Evolutionary conservation across 1,140 invertebrate species (phyloP), one percentile per base, ranked within the genome.

Genomic region (Geopemphigus sp.): DNA sequence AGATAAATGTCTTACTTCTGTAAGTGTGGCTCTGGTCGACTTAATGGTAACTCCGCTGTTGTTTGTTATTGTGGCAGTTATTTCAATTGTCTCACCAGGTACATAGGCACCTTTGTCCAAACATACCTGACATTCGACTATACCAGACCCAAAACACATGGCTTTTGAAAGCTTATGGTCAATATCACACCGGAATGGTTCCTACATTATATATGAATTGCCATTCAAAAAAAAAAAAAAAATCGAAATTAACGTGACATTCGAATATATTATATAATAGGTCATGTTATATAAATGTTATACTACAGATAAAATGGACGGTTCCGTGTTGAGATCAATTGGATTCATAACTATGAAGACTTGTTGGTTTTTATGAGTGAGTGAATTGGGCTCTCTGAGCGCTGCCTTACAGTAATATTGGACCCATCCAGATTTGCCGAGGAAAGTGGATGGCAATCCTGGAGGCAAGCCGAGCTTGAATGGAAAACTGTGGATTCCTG

Each of bases 311-410:
- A 97, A 86, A 82, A 95, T 91, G 3, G 93, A 90, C 47, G 94
- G 94, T 84, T 97, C 95, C 83, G 95, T 86, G 86, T 97, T 97
- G 81, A 98, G 87, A 87, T 98, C 95, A 80, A 97, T 96, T 1
- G 95, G 95, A 86, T 95, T 97, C 94, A 97, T 96, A 0, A 98
- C 94, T 83, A 97, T 96, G 85, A 98, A 97, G 12, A 97, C 95
- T 87, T 97, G 95, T 85, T 97, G 95, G 85, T 97, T 97, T 86
- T 97, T 97, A 84, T 97, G 95, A 5, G 93, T 94, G 15, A 97
- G 86, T 3, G 95, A 95, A 82, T 93, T 94, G 2, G 94, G 93
- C 85, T 97, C 95, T 70, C 94, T 88, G 1, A 97, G 87, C 1
- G 95, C 95, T 10, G 95, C 93, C 86, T 96, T 96, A 84, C 95